phyloP scores from a whole-genome alignment of 1,140 invertebrate species.

The Stegodyphus dumicola region DNA sequence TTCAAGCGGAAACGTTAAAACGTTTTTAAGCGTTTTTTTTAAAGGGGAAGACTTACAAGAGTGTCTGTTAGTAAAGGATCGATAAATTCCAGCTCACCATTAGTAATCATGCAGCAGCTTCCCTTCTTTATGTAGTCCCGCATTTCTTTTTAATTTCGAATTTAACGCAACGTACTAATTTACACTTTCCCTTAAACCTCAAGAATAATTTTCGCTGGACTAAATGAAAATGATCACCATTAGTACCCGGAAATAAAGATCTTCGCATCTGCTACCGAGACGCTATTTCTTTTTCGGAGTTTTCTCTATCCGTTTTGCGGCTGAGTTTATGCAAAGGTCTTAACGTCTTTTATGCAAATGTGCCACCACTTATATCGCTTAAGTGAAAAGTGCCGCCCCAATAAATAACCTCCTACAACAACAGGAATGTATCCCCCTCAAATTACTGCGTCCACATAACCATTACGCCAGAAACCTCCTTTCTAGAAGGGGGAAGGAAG shows the following conservation, averaged over 20 bases:
- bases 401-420: constrained; percentile 33
- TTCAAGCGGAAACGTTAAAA: too few relatives aligned
- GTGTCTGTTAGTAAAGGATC: too few relatives aligned
- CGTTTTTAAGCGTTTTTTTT: too few relatives aligned
- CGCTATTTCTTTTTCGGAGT: neutral
- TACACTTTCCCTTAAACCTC: constrained; percentile 20
- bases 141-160: constrained; percentile 26
- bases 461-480: constrained; percentile 19
- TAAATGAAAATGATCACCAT: constrained; percentile 55
- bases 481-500: constrained; percentile 3
- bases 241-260: constrained; percentile 47
- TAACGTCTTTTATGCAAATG: constrained; percentile 60
- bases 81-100: too few relatives aligned
- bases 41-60: too few relatives aligned
- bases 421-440: constrained; percentile 27
- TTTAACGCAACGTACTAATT: constrained; percentile 22
- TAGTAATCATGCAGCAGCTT: too few relatives aligned
- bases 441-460: constrained; percentile 51
- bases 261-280: constrained; percentile 6
- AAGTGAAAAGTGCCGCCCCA: constrained; percentile 20
- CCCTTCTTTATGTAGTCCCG: neutral
- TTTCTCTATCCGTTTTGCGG: constrained; percentile 9
- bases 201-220: constrained; percentile 30
- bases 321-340: constrained; percentile 1
- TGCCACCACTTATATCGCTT: constrained; percentile 46